Evolutionary conservation across 2,888 invertebrate genomes (phyloP).

Genomic region (Lithophane leautieri): DNA sequence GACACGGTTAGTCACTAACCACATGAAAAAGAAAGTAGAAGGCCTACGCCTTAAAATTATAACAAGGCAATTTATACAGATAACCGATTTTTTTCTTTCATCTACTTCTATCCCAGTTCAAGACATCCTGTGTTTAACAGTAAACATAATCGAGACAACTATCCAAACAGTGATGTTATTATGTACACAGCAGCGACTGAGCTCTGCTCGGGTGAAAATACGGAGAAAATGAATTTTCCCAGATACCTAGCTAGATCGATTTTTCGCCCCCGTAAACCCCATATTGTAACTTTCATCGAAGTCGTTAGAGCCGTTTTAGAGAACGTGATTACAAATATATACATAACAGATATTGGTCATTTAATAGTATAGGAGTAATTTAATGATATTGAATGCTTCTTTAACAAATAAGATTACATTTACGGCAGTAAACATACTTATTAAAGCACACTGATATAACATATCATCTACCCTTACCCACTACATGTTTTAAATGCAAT

Average conservation of each 20-base stretch:
- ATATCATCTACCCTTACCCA: background rate
- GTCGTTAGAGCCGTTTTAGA: too few species aligned
- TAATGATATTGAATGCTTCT: slow-evolving; percentile 20
- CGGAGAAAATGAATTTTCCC: too few species aligned
- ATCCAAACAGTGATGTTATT: slow-evolving; percentile 20
- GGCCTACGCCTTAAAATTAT: background rate
- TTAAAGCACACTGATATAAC: background rate
- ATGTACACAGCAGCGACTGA: background rate
- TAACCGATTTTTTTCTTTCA: too few species aligned
- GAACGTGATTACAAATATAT: too few species aligned
- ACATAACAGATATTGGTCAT: too few species aligned
- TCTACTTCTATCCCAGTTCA: too few species aligned
- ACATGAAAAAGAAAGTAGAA: too few species aligned
- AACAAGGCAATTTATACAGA: background rate
- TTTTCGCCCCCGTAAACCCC: too few species aligned
- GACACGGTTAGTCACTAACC: too few species aligned
- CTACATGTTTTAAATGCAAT: slow-evolving; percentile 28
- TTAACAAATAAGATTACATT: slow-evolving; percentile 42
- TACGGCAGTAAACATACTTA: slow-evolving; percentile 27
- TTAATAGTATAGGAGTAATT: background rate
- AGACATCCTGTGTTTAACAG: background rate
- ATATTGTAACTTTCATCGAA: too few species aligned
- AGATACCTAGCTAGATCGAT: too few species aligned
- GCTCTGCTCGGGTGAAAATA: too few species aligned
- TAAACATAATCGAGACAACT: slow-evolving; percentile 1